Evolutionary conservation across 2,797 vertebrate species (phyloP).

Genomic region (Cynopterus sphinx): DNA sequence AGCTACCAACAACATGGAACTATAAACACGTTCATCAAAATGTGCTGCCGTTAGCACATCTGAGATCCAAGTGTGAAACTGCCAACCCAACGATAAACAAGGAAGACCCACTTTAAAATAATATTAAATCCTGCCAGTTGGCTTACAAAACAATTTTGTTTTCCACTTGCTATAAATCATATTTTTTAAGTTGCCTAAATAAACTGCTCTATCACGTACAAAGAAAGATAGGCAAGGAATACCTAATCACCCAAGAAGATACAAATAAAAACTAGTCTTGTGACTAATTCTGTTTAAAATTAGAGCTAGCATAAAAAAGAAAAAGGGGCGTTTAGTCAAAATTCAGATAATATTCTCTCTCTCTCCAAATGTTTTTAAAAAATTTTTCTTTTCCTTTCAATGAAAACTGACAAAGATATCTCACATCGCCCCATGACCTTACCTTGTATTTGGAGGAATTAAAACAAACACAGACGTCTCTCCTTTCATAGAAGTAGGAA

Average conservation of each 20-base stretch:
- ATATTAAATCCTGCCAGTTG: slow-evolving; percentile 15
- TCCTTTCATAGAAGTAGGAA: neutral
- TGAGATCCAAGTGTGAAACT: slow-evolving; percentile 18
- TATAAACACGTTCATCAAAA: slow-evolving; percentile 27
- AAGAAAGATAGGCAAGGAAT: slow-evolving; percentile 48
- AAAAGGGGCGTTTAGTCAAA: neutral
- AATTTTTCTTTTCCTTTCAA: neutral
- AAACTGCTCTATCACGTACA: slow-evolving; percentile 49
- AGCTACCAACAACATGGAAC: neutral
- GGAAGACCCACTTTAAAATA: slow-evolving; percentile 31
- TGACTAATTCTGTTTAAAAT: slow-evolving; percentile 49
- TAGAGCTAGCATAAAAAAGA: slow-evolving; percentile 27
- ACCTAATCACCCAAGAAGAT: slow-evolving; percentile 23
- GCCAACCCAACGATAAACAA: neutral
- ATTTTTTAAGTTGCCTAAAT: slow-evolving; percentile 47
- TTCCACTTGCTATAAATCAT: slow-evolving; percentile 18
- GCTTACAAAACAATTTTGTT: slow-evolving; percentile 45
- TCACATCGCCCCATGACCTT: neutral
- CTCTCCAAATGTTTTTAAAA: neutral
- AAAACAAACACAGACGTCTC: neutral
- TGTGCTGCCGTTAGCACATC: neutral
- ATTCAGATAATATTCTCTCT: neutral
- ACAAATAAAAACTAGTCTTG: slow-evolving; percentile 30
- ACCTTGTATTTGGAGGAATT: neutral
- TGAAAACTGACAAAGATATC: slow-evolving; percentile 29